phyloP scores from a whole-genome alignment of 1,140 invertebrate species.

The Eueides isabella region DNA sequence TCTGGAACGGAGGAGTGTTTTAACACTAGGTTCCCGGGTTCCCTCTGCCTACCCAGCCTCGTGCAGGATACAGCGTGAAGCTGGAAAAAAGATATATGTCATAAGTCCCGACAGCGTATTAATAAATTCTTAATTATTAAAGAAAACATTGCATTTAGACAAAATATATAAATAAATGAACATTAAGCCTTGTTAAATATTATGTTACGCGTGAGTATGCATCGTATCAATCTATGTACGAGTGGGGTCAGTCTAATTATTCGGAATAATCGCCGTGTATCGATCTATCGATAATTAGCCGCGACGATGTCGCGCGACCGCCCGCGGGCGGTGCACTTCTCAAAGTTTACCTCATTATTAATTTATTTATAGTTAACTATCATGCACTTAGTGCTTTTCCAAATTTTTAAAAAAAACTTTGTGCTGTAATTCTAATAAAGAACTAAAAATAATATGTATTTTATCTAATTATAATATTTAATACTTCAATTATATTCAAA shows the following conservation, averaged over 20 bases:
- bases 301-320: slow-evolving; percentile 70
- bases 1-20: neutral
- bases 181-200: neutral
- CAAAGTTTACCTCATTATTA: slow-evolving; percentile 50
- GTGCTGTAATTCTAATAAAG: too few species aligned
- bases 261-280: slow-evolving; percentile 78
- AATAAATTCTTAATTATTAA: neutral
- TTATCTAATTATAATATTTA: too few species aligned
- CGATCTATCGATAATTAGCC: slow-evolving; percentile 76
- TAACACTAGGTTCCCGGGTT: neutral
- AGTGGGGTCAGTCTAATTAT: slow-evolving; percentile 67
- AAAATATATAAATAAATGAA: neutral
- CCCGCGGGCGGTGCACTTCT: slow-evolving; percentile 53
- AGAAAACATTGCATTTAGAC: neutral
- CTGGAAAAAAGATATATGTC: neutral
- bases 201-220: neutral
- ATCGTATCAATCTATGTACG: slow-evolving; percentile 28
- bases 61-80: neutral
- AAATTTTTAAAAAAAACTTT: too few species aligned
- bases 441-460: too few species aligned
- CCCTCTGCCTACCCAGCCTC: neutral
- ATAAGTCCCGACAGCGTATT: too few species aligned
- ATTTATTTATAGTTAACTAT: neutral
- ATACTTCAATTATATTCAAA: too few species aligned
- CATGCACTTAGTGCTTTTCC: too few species aligned